phyloP scores from a whole-genome alignment of 2,113 vertebrate genomes.

The Casuarius casuarius region DNA sequence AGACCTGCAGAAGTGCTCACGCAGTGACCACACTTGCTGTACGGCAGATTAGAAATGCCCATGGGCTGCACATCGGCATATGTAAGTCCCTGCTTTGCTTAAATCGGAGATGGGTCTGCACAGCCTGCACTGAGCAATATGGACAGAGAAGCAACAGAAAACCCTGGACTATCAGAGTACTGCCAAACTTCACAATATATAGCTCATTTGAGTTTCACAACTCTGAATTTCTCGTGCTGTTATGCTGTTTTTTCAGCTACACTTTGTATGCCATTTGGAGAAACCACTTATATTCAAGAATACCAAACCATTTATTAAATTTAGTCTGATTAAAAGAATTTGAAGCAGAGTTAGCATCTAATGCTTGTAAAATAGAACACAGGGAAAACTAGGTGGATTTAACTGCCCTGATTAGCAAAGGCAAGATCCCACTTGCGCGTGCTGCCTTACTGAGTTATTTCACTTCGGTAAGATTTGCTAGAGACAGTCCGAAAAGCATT shows the following conservation, averaged over 20 bases:
- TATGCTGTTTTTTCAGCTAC: neutral
- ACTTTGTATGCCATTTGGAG: neutral
- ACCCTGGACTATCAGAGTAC: neutral
- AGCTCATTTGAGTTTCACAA: neutral
- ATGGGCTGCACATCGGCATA: neutral
- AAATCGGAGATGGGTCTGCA: neutral
- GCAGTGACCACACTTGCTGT: neutral
- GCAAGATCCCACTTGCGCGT: neutral
- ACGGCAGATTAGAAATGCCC: accelerated
- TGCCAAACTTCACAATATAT: neutral
- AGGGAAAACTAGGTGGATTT: neutral
- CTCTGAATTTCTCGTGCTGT: neutral
- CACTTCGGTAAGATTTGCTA: neutral
- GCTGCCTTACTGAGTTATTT: neutral
- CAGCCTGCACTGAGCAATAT: neutral
- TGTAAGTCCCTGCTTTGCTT: neutral
- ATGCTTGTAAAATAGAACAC: neutral
- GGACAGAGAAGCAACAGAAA: neutral
- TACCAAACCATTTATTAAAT: neutral
- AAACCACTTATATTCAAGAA: neutral
- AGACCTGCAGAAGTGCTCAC: neutral
- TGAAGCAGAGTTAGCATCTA: neutral
- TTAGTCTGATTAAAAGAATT: neutral
- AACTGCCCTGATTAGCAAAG: neutral
- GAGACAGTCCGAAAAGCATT: neutral